A percentile compares a stretch with the other conserved stretches of the same genome.
Evolutionary conservation across 2,797 vertebrate species (phyloP).

Genomic region (Leptatherina wallacei): DNA sequence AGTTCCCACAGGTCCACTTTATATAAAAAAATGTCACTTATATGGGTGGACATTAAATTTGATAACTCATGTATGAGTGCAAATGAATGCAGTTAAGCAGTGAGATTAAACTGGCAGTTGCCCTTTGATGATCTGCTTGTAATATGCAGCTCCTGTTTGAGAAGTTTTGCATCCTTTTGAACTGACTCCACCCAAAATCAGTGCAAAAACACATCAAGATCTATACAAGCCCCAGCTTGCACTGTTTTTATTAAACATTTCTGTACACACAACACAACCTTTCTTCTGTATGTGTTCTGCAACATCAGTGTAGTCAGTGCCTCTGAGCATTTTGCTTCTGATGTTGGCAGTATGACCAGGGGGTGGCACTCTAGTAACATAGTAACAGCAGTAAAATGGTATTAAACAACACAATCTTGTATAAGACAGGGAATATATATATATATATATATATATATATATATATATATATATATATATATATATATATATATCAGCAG

Average conservation of each 20-base stretch:
- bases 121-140: constrained; percentile 11
- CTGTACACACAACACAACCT: not conserved
- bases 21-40: not conserved
- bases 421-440: not conserved
- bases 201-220: constrained; percentile 9
- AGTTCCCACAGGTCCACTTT: not conserved
- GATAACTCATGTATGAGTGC: constrained; percentile 16
- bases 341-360: constrained; percentile 50
- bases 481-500: too few relatives aligned
- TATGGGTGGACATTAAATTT: constrained; percentile 2
- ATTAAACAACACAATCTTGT: constrained; percentile 21
- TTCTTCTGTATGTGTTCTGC: not conserved
- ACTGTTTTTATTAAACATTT: not conserved
- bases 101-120: constrained; percentile 12
- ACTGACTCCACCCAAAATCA: constrained; percentile 9
- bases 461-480: too few relatives aligned
- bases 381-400: constrained; percentile 57
- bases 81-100: constrained; percentile 27
- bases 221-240: not conserved
- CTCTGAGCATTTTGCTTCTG: constrained; percentile 21
- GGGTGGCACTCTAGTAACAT: constrained; percentile 59
- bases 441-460: too few relatives aligned
- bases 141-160: constrained; percentile 13
- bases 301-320: not conserved
- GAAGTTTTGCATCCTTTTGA: constrained; percentile 17